phyloP scores from a whole-genome alignment of 92 coral and sea anemone genomes.

The Isaurus tuberculatus region DNA sequence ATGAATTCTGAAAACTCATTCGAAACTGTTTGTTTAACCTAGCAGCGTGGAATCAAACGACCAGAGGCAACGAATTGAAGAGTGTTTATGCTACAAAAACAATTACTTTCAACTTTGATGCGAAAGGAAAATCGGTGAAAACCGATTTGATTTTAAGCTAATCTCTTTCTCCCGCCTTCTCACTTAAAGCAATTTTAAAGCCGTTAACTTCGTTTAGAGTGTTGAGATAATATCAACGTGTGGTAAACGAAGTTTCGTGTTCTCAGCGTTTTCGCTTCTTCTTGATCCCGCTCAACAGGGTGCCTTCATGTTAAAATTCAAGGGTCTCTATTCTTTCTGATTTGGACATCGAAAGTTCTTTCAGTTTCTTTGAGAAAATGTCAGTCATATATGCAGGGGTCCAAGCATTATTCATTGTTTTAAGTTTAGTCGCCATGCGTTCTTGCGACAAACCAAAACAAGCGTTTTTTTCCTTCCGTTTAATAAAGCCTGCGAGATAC shows the following conservation, averaged over 20 bases:
- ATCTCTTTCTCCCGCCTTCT: slow-evolving; percentile 38
- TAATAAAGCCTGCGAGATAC: not conserved
- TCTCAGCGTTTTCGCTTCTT: not conserved
- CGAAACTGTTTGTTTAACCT: slow-evolving; percentile 35
- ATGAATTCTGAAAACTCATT: slow-evolving; percentile 26
- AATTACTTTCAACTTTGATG: slow-evolving; percentile 17
- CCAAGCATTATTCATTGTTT: not conserved
- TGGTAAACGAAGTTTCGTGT: slow-evolving; percentile 1
- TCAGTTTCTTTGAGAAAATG: not conserved
- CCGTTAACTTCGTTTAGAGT: slow-evolving; percentile 1
- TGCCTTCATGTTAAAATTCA: not conserved
- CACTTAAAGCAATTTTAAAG: not conserved
- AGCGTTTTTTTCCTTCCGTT: not conserved
- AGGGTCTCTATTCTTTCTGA: slow-evolving; percentile 6
- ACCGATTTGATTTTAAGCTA: slow-evolving; percentile 21
- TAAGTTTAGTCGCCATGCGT: slow-evolving; percentile 8
- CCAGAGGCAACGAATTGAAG: slow-evolving; percentile 5
- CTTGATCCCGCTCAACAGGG: slow-evolving; percentile 18
- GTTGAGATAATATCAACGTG: not conserved
- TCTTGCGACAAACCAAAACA: not conserved
- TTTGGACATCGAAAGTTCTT: not conserved
- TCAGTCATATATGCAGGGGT: slow-evolving; percentile 19
- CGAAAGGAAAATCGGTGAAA: not conserved
- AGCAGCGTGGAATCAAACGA: slow-evolving; percentile 14
- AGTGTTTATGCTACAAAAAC: not conserved